These are phyloP conservation scores for Achroia grisella DNA, from an alignment of 1,140 invertebrate species.

Conservation along the genomic window DNA sequence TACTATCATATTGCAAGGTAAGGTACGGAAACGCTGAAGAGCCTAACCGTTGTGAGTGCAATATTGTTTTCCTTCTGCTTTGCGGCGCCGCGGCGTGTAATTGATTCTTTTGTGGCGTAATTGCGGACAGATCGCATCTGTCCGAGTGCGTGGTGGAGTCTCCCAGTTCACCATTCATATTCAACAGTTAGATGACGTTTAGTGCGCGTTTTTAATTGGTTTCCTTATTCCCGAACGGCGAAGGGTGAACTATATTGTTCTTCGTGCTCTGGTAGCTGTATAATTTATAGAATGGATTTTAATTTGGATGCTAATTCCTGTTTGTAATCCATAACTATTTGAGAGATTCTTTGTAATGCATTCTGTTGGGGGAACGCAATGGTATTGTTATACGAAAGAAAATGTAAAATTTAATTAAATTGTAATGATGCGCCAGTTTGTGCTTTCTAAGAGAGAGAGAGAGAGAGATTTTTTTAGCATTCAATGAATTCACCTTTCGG, in stretches of 20 bases:
- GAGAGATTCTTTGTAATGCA: no score
- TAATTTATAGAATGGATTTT: no score
- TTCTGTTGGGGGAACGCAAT: no score
- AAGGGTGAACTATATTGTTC: not conserved
- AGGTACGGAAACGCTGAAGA: conserved; percentile 36
- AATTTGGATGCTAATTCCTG: no score
- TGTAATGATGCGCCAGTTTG: no score
- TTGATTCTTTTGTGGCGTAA: conserved; percentile 54
- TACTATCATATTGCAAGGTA: conserved; percentile 21
- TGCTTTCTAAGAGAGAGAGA: no score
- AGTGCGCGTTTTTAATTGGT: conserved; percentile 30
- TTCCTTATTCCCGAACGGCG: conserved; percentile 19
- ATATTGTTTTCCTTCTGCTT: conserved; percentile 49
- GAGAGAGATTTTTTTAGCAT: no score
- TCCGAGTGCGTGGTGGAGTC: not conserved
- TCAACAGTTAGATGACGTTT: conserved; percentile 32
- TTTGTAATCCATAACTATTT: no score
- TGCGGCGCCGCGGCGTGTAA: conserved; percentile 29
- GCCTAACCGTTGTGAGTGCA: conserved; percentile 35
- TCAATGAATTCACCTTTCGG: no score
- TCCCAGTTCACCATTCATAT: conserved; percentile 15
- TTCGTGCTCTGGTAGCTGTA: not conserved
- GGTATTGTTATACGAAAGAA: no score
- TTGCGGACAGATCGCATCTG: conserved; percentile 46
- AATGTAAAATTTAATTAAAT: no score